Evolutionary conservation across 2,113 vertebrate genomes (phyloP).

Genomic region (Notarius lentiginosus): DNA sequence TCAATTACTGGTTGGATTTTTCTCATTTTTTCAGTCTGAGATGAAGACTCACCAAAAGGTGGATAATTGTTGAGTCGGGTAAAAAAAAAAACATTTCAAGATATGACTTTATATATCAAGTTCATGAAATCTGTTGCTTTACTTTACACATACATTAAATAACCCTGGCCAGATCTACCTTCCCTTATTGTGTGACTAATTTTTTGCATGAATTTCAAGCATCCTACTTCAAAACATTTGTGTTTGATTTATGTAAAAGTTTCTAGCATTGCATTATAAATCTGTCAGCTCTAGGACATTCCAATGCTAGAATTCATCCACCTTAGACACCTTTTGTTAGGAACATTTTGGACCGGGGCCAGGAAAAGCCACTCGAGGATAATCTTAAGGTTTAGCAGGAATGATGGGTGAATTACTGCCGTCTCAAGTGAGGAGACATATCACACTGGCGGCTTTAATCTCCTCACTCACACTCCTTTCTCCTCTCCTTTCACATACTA

Average conservation of each 20-base stretch:
- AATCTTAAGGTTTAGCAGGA: constrained; percentile 69
- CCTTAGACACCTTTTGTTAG: constrained; percentile 82
- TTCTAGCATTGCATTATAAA: constrained; percentile 82
- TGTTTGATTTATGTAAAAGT: constrained; percentile 82
- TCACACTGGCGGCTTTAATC: constrained; percentile 42
- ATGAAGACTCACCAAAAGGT: too few relatives aligned
- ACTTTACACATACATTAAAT: not conserved
- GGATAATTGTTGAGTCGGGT: too few relatives aligned
- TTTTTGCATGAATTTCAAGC: constrained; percentile 73
- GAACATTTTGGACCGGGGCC: constrained; percentile 84
- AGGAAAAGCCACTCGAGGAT: constrained; percentile 80
- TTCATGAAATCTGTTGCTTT: too few relatives aligned
- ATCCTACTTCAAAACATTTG: constrained; percentile 73
- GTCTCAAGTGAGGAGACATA: constrained; percentile 44
- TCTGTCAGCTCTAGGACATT: constrained; percentile 80
- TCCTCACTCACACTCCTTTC: constrained; percentile 28
- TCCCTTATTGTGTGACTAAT: not conserved
- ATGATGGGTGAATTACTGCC: constrained; percentile 68
- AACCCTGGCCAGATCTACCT: not conserved
- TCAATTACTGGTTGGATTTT: too few relatives aligned
- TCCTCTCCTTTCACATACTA: constrained; percentile 38
- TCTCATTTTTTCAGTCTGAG: too few relatives aligned
- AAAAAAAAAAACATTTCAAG: too few relatives aligned
- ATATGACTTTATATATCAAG: too few relatives aligned
- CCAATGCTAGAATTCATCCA: constrained; percentile 85